Conservation (phyloP, 2,797 vertebrate species). For the Cuculus canorus region DNA sequence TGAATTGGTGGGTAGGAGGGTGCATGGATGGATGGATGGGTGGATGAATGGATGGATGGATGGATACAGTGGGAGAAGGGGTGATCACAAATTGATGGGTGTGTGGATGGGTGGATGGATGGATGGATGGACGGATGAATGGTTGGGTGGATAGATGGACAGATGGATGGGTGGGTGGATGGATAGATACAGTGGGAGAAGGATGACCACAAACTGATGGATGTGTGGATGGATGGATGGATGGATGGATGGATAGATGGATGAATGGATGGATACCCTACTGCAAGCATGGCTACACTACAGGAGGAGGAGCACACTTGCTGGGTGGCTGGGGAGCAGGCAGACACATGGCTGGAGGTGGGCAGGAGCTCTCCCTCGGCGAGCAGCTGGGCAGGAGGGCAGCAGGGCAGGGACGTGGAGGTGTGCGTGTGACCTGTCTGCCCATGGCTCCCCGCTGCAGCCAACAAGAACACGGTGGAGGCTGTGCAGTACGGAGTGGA, state of each 20-base stretch:
- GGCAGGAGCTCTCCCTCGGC: background rate
- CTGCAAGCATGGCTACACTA: background rate
- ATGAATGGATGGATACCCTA: background rate
- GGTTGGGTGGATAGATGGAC: background rate
- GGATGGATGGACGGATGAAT: background rate
- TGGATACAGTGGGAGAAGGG: no score
- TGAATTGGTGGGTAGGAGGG: no score
- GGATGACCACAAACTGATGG: background rate
- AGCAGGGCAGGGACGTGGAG: accelerated
- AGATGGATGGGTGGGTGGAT: no score
- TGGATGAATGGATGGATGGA: background rate
- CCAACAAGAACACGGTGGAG: slow-evolving; percentile 92
- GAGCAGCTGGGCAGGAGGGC: background rate
- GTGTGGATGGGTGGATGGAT: background rate
- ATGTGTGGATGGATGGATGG: background rate
- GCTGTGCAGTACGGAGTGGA: slow-evolving; percentile 94
- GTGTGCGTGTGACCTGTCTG: accelerated
- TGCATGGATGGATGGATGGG: no score
- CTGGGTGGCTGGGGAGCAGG: background rate
- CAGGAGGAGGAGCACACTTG: background rate
- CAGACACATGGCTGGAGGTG: background rate
- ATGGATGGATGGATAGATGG: no score
- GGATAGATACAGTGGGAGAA: no score
- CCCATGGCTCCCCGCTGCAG: slow-evolving; percentile 65
- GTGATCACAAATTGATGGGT: no score